These are phyloP conservation scores for Aleiodes alternator DNA, from an alignment of 2,888 invertebrate species.

Conservation along the genomic window DNA sequence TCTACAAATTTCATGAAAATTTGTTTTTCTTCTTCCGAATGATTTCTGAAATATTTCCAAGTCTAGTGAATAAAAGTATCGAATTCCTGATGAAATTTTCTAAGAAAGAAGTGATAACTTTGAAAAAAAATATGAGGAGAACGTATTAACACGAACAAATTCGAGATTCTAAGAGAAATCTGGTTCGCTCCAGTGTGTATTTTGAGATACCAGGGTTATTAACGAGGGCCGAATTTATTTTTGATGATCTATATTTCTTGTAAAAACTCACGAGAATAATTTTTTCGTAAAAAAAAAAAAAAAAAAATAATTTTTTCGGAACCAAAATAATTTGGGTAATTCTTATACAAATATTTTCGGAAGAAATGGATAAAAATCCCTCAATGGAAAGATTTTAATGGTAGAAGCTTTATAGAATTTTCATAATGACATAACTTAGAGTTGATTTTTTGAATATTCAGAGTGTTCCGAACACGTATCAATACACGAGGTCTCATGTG, in stretches of 20 bases:
- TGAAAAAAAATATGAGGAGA: not conserved
- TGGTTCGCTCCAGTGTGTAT: conserved; percentile 13
- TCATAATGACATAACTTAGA: conserved; percentile 14
- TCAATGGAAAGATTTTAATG: too few relatives aligned
- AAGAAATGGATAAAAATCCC: not conserved
- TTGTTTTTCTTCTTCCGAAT: too few relatives aligned
- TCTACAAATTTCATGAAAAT: too few relatives aligned
- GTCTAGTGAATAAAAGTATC: too few relatives aligned
- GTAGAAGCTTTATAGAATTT: not conserved
- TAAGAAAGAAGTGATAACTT: not conserved
- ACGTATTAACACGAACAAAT: not conserved
- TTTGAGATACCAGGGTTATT: conserved; percentile 33
- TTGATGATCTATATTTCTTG: conserved; percentile 6
- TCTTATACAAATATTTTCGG: not conserved
- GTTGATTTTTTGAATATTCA: conserved; percentile 9
- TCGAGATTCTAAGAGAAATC: conserved; percentile 8
- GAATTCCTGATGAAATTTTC: too few relatives aligned
- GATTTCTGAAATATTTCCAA: too few relatives aligned
- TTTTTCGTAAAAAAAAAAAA: not conserved
- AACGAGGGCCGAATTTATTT: conserved; percentile 31
- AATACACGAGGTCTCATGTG: conserved; percentile 10
- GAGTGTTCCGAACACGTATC: conserved; percentile 25
- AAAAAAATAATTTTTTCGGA: not conserved
- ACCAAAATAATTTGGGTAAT: conserved; percentile 17
- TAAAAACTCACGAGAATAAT: not conserved